Evolutionary conservation across 1,140 invertebrate genomes (phyloP).

Genomic region (Drosophila willistoni): DNA sequence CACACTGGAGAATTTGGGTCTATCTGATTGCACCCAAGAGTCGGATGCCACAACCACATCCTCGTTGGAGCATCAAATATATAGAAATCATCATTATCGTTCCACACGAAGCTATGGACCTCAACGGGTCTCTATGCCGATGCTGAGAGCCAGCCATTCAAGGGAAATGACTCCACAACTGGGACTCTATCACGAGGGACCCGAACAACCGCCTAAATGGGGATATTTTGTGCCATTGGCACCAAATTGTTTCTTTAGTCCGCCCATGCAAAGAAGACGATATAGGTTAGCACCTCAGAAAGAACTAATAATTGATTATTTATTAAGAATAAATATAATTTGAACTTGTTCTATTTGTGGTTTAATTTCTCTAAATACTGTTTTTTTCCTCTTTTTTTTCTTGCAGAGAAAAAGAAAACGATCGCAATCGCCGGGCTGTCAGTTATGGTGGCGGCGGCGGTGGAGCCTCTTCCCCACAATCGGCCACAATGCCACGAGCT

Average conservation of each 20-base stretch:
- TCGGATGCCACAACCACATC: conserved; percentile 69
- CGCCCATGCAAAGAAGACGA: conserved; percentile 66
- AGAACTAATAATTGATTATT: neutral
- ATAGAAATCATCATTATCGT: conserved; percentile 47
- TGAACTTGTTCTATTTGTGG: no score
- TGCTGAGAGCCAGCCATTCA: conserved; percentile 49
- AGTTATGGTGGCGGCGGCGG: conserved; percentile 66
- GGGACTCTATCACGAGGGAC: conserved; percentile 63
- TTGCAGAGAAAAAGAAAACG: conserved; percentile 81
- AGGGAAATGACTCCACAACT: conserved; percentile 67
- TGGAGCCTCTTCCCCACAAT: conserved; percentile 46
- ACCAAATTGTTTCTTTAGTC: conserved; percentile 74
- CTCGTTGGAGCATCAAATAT: conserved; percentile 61
- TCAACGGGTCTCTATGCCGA: conserved; percentile 62
- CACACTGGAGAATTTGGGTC: conserved; percentile 59
- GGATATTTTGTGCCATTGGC: conserved; percentile 79
- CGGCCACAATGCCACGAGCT: conserved; percentile 73
- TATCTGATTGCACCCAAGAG: conserved; percentile 58
- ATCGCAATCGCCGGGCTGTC: conserved; percentile 77
- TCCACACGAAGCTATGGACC: conserved; percentile 46
- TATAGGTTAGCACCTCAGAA: conserved; percentile 51
- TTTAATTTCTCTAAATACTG: neutral
- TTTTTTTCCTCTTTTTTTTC: neutral
- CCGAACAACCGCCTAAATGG: conserved; percentile 62
- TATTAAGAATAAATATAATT: no score